Evolutionary conservation across 92 coral and sea anemone species (phyloP), one percentile per base, ranked within the genome.

Genomic region (Desmophyllum pertusum): DNA sequence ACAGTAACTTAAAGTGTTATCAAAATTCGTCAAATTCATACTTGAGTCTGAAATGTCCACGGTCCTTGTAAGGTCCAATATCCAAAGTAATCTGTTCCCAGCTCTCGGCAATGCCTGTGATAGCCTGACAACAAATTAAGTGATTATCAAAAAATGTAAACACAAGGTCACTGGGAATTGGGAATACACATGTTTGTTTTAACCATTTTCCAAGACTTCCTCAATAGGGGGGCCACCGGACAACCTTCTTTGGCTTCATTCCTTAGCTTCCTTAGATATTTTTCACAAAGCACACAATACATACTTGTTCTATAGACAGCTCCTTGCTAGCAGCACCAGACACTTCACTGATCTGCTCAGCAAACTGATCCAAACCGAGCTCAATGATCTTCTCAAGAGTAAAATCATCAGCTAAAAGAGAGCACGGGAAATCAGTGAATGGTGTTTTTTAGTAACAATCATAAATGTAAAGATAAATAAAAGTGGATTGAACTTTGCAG

Each of bases 241-340:
- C n/a, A n/a, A n/a, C n/a, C n/a, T n/a, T n/a, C n/a, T n/a, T n/a
- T n/a, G n/a, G n/a, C n/a, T n/a, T n/a, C n/a, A n/a, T n/a, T n/a
- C n/a, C n/a, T n/a, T n/a, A n/a, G n/a, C n/a, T n/a, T n/a, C n/a
- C n/a, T n/a, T n/a, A n/a, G n/a, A n/a, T n/a, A n/a, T n/a, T n/a
- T n/a, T n/a, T n/a, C 10, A 18, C 42, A 38, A 2, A 61, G 19
- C 21, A 6, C 25, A 6, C 30, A 21, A 6, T 25, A 59, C 87
- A 14, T 69, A 96, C 99, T 88, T 96, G 95, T 81, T 96, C 99
- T 18, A 96, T 96, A 30, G 99, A 96, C 87, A 96, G 83, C 81
- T 96, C 99, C 78, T 96, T 96, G 78, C 98, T 96, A 23, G 99
- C 99, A 65, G 99, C 99, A 31, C 95, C 98, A 57, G 99, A 96